A percentile compares a stretch with the other conserved stretches of the same genome.
These are phyloP conservation scores for Elysia crispata DNA, from an alignment of 2,888 invertebrate species.

Conservation along the genomic window DNA sequence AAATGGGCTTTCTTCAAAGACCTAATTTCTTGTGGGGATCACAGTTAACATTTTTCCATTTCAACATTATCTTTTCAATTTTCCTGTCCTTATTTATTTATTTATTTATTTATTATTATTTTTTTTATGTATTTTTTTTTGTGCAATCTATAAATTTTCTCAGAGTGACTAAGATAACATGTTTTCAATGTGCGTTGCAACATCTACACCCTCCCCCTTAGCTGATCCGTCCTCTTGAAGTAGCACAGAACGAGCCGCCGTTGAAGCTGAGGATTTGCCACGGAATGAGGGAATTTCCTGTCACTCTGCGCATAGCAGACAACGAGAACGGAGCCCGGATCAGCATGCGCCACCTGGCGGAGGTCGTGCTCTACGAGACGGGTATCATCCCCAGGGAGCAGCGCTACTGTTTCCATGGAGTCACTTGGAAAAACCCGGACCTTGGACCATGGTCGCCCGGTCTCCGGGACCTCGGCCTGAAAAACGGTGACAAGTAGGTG, in stretches of 20 bases:
- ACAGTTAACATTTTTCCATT: too few relatives aligned
- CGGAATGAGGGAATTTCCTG: conserved; percentile 27
- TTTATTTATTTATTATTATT: too few relatives aligned
- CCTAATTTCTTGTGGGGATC: too few relatives aligned
- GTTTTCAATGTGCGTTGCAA: too few relatives aligned
- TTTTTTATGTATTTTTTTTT: too few relatives aligned
- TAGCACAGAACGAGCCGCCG: conserved; percentile 28
- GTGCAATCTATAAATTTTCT: too few relatives aligned
- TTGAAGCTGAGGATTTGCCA: conserved; percentile 30
- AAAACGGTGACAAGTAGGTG: conserved; percentile 43
- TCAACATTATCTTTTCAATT: too few relatives aligned
- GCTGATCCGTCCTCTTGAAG: conserved; percentile 15
- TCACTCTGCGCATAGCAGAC: conserved; percentile 16
- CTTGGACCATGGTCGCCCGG: conserved; percentile 44
- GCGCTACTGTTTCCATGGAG: conserved; percentile 28
- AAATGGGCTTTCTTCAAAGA: too few relatives aligned
- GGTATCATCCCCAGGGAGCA: conserved; percentile 41
- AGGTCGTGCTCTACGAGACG: conserved; percentile 28
- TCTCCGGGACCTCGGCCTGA: conserved; percentile 33
- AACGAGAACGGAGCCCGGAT: conserved; percentile 36
- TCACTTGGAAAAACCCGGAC: conserved; percentile 43
- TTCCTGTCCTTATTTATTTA: too few relatives aligned
- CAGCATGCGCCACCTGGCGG: conserved; percentile 45
- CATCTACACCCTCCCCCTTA: not conserved
- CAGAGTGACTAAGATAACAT: too few relatives aligned